phyloP scores from a whole-genome alignment of 2,888 invertebrate species.

The Xestia rhomboidea region DNA sequence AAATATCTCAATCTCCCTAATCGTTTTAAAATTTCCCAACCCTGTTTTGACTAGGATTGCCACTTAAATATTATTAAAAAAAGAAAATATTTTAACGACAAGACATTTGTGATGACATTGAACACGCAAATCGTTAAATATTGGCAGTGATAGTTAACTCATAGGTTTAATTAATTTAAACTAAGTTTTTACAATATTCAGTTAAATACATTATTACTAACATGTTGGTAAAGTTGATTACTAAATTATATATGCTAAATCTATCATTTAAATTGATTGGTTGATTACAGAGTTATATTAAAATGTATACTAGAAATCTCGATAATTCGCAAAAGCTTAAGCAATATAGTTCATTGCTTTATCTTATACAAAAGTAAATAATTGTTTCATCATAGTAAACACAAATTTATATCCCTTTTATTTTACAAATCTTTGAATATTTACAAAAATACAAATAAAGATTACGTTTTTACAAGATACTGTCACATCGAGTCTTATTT shows the following conservation, averaged over 20 bases:
- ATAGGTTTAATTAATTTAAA: conserved; percentile 63
- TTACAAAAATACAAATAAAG: conserved; percentile 58
- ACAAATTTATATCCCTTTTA: conserved; percentile 40
- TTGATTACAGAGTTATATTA: conserved; percentile 57
- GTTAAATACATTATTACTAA: conserved; percentile 70
- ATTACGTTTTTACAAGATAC: conserved; percentile 55
- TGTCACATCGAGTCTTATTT: conserved; percentile 52
- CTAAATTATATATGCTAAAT: conserved; percentile 40
- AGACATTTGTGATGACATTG: conserved; percentile 65
- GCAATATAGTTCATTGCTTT: conserved; percentile 40
- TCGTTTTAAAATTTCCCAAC: conserved; percentile 80
- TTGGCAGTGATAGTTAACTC: conserved; percentile 87
- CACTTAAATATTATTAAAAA: conserved; percentile 76
- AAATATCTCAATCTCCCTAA: conserved; percentile 56
- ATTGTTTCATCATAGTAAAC: conserved; percentile 27
- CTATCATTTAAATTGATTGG: conserved; percentile 41
- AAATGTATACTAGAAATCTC: conserved; percentile 55
- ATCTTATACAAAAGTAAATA: conserved; percentile 37
- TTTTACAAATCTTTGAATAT: conserved; percentile 64
- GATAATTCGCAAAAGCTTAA: conserved; percentile 43
- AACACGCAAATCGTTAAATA: conserved; percentile 75
- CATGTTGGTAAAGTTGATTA: conserved; percentile 63
- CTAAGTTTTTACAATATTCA: conserved; percentile 68
- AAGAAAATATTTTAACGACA: conserved; percentile 67
- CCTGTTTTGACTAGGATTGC: conserved; percentile 90